A percentile compares a stretch with the other conserved stretches of the same genome.
These are phyloP conservation scores for Sarcophaga bullata DNA, from an alignment of 1,140 invertebrate species.

Conservation along the genomic window DNA sequence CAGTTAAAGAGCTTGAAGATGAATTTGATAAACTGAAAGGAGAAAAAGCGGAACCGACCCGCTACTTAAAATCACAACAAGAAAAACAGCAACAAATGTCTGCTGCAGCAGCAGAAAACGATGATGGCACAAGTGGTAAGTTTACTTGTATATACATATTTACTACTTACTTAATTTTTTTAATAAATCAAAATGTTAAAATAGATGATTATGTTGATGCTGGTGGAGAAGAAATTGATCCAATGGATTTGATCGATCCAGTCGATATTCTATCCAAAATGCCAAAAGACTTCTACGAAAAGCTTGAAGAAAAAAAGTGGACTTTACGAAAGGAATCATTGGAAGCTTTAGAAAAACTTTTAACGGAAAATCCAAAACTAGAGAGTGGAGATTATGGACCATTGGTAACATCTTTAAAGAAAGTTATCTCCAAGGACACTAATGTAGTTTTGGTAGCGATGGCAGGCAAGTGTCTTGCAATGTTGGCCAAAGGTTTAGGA, in stretches of 20 bases:
- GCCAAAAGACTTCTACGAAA: slow-evolving; percentile 96
- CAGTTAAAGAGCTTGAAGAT: slow-evolving; percentile 86
- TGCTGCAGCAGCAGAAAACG: slow-evolving; percentile 69
- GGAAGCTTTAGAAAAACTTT: slow-evolving; percentile 80
- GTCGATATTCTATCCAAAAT: slow-evolving; percentile 93
- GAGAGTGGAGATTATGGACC: slow-evolving; percentile 94
- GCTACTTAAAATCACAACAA: slow-evolving; percentile 92
- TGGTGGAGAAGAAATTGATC: slow-evolving; percentile 81
- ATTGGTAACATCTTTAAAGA: slow-evolving; percentile 86
- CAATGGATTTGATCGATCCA: slow-evolving; percentile 89
- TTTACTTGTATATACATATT: neutral
- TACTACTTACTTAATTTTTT: neutral
- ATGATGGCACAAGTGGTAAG: slow-evolving; percentile 66
- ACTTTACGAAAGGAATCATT: slow-evolving; percentile 93
- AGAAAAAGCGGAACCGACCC: slow-evolving; percentile 75
- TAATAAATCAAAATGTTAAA: neutral
- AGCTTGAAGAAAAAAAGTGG: slow-evolving; percentile 97
- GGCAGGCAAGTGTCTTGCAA: slow-evolving; percentile 85
- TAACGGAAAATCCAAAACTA: slow-evolving; percentile 85
- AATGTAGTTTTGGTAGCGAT: slow-evolving; percentile 94
- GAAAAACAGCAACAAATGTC: slow-evolving; percentile 75
- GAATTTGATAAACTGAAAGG: slow-evolving; percentile 83
- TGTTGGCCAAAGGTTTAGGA: slow-evolving; percentile 86
- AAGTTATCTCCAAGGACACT: slow-evolving; percentile 93
- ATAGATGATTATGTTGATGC: slow-evolving; percentile 68